A percentile compares a stretch with the other conserved stretches of the same genome.
phyloP scores from a whole-genome alignment of 2,888 invertebrate species.

The Auanema sp. region DNA sequence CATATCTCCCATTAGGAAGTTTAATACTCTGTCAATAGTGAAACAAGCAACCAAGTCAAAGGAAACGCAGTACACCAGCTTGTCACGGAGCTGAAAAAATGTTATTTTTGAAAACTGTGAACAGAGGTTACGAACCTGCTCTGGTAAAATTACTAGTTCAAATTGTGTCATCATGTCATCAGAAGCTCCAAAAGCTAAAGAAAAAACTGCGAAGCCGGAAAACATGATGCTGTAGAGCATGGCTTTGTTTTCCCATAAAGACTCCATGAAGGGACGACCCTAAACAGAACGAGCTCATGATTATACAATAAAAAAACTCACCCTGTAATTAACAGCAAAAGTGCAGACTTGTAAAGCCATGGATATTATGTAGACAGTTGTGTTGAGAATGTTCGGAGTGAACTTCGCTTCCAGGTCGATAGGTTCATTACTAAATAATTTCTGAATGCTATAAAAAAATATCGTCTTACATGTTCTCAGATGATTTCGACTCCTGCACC shows the following conservation, averaged over 20 bases:
- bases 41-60: conserved; percentile 85
- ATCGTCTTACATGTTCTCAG: conserved; percentile 40
- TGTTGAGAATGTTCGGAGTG: conserved; percentile 90
- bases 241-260: conserved; percentile 85
- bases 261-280: conserved; percentile 99
- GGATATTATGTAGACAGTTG: conserved; percentile 96
- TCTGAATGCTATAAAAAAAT: neutral
- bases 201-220: conserved; percentile 80
- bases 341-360: conserved; percentile 96
- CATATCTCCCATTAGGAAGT: conserved; percentile 52
- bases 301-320: conserved; percentile 69
- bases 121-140: too few relatives aligned
- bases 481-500: conserved; percentile 70
- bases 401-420: conserved; percentile 70
- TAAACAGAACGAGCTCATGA: conserved; percentile 69
- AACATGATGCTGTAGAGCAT: conserved; percentile 85
- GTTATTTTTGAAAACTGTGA: neutral
- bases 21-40: conserved; percentile 73
- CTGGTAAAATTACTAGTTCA: conserved; percentile 91
- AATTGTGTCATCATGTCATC: conserved; percentile 86
- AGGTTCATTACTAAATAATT: conserved; percentile 45
- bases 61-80: conserved; percentile 80
- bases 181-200: conserved; percentile 75
- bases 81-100: conserved; percentile 82
- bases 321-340: conserved; percentile 97